Conservation (phyloP, 1,140 invertebrate genomes). For the Chrysoperla carnea region DNA sequence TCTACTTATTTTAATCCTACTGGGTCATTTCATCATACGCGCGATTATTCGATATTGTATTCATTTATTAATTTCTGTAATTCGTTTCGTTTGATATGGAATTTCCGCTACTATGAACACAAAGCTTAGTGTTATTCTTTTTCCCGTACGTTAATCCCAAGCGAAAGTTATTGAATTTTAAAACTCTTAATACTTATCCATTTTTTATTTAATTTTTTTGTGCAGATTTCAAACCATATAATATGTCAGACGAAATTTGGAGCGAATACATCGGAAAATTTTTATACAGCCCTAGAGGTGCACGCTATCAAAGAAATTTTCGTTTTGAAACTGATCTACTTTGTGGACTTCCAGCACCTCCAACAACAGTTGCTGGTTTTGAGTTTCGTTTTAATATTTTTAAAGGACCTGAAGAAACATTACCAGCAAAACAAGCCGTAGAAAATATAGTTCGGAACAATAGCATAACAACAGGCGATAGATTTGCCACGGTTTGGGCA, state of each 20-base stretch:
- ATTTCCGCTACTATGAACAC: too few species aligned
- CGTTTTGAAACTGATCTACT: constrained; percentile 35
- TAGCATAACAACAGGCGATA: constrained; percentile 36
- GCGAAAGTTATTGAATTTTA: too few species aligned
- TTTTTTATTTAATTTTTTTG: not conserved
- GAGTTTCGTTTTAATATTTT: constrained; percentile 42
- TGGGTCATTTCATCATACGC: too few species aligned
- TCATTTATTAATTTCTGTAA: too few species aligned
- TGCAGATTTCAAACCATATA: constrained; percentile 16
- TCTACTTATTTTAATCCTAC: too few species aligned
- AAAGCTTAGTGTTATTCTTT: too few species aligned
- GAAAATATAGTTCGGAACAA: constrained; percentile 32
- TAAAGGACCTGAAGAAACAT: constrained; percentile 38
- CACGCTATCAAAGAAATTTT: constrained; percentile 49
- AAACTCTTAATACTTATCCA: too few species aligned
- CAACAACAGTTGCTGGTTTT: constrained; percentile 28
- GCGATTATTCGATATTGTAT: too few species aligned
- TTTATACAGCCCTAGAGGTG: constrained; percentile 44
- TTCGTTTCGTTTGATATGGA: too few species aligned
- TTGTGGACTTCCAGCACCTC: constrained; percentile 36
- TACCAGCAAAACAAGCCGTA: constrained; percentile 53
- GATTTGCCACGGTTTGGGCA: constrained; percentile 45
- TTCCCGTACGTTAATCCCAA: too few species aligned
- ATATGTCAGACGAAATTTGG: constrained; percentile 32
- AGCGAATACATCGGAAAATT: constrained; percentile 46